Base-by-base conservation (phyloP, 1,140 invertebrate species). In the Drosophila nigromelanica region DNA sequence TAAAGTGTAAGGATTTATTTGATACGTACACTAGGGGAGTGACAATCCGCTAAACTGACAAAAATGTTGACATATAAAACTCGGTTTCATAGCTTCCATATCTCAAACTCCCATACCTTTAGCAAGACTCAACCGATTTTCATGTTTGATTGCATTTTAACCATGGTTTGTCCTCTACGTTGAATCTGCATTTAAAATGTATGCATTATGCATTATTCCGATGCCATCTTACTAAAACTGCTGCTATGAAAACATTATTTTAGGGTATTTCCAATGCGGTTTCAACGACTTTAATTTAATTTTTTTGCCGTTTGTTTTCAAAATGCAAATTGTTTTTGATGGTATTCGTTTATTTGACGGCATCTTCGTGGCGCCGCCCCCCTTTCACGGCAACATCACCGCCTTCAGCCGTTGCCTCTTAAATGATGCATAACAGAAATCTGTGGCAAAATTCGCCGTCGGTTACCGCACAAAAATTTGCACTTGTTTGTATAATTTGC, bases 361-460 rank as follows among this genome's bases (percentile, higher is more conserved):
- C 50, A 42, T 50, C 15, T 33, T 5, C 5, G 39, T 45, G 55
- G 45, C 15, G 39, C 27, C 27, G 5, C 27, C 27, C 56, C 37
- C 45, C 45, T 21, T 21, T n/a, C 59, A 50, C 40, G 7, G 27
- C 45, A 47, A 21, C 11, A 14, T 30, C 15, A 21, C 8, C 35
- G 33, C 14, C 11, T 15, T 37, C n/a, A 40, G 33, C 21, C 7
- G 43, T 35, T 30, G 48, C 27, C 43, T 42, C 62, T 60, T 83
- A 58, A 78, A 78, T 78, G 64, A 71, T 67, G 79, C 80, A 85
- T 70, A 80, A 73, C 76, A 59, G 24, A 58, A 63, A 59, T 66
- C 35, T 40, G 43, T 58, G 52, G 61, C 52, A 66, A 72, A 51
- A 42, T 47, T 40, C 30, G 55, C 30, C 30, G 47, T 37, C 47